Base-by-base conservation (phyloP, 2,113 vertebrate species). In the Gnathonemus longibarbis region DNA sequence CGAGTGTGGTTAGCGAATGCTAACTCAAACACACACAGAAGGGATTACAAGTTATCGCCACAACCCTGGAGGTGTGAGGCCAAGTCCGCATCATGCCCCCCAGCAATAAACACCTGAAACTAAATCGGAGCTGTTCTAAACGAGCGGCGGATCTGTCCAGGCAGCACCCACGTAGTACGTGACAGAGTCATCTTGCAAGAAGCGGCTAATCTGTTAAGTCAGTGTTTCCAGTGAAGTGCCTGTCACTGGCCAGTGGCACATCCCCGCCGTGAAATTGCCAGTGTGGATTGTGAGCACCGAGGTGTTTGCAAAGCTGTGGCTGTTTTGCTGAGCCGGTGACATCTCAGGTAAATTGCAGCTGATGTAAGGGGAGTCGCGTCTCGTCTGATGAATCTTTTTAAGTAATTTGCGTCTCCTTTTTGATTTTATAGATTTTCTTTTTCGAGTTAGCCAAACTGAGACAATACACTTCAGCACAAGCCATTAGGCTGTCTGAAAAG, bases 401-500 rank as follows among this genome's bases (percentile, higher is more conserved):
- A 70, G 89, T 91, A 42, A 84, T 87, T 84, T 90, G 90, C 56
- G 87, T 91, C 53, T 74, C 48, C 89, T 90, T 90, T 92, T 90
- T 92, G 88, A 92, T 90, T 92, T 91, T 27, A 80, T 92, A 90
- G 87, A 90, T 89, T 91, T 84, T n/a, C 39, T 84, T 84, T 84
- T 91, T 89, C 88, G 89, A 90, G 86, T 77, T 88, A 88, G 90
- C 89, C 84, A 92, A 93, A 91, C 89, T 91, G 90, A 93, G 91
- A 92, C 91, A 90, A 91, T 93, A 89, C 90, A 88, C 90, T 92
- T 90, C 90, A 89, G 90, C 88, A 56, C 89, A 87, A 90, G 88
- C 90, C 90, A 92, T 93, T 92, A 92, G 91, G 84, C 87, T 89
- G 84, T 91, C 80, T 84, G 84, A 89, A 89, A 92, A 56, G 89